A percentile compares a stretch with the other conserved stretches of the same genome.
These are phyloP conservation scores for Bimastos eiseni DNA, from an alignment of 2,888 invertebrate genomes.

Conservation along the genomic window DNA sequence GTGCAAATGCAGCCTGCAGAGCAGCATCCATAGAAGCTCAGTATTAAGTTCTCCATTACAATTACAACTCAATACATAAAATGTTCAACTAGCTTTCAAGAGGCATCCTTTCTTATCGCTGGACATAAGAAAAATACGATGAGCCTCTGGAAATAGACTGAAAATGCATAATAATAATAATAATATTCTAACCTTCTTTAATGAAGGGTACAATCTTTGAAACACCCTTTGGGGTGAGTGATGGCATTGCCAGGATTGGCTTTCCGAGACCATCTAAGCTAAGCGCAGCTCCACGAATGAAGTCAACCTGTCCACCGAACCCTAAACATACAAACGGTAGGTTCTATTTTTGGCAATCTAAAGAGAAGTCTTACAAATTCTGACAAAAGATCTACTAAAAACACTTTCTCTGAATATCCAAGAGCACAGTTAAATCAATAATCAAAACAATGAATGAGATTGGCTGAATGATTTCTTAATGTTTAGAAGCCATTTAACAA, in stretches of 20 bases:
- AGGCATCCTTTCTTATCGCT: not conserved
- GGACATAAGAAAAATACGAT: not conserved
- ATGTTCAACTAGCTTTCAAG: not conserved
- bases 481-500: too few species aligned
- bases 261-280: slow-evolving; percentile 82
- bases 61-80: too few species aligned
- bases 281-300: slow-evolving; percentile 86
- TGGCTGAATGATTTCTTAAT: too few species aligned
- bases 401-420: too few species aligned
- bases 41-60: too few species aligned
- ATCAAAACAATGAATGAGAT: too few species aligned
- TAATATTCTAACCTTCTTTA: slow-evolving; percentile 64
- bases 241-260: slow-evolving; percentile 87
- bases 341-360: not conserved
- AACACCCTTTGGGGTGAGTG: slow-evolving; percentile 77
- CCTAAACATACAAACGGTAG: slow-evolving; percentile 64
- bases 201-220: slow-evolving; percentile 82
- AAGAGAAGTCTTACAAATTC: too few species aligned
- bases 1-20: not conserved
- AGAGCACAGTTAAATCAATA: too few species aligned
- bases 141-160: not conserved
- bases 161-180: not conserved
- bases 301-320: slow-evolving; percentile 92
- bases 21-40: not conserved
- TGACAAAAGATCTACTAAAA: too few species aligned